Base-by-base conservation (phyloP, 2,888 invertebrate species). In the Heterodera filipjevi region DNA sequence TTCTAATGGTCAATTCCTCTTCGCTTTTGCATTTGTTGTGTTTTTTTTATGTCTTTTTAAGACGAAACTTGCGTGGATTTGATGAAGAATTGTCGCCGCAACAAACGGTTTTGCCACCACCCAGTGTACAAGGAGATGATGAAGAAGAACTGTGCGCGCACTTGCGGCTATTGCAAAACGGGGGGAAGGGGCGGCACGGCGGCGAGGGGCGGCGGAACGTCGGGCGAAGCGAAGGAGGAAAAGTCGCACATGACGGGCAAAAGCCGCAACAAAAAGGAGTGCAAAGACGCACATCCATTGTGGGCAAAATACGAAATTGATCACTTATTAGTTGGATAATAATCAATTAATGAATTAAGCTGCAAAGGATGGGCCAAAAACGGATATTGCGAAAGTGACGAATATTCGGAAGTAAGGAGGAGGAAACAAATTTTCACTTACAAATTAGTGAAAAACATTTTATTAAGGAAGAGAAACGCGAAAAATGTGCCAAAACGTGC, bases 21-120 rank as follows among this genome's bases (percentile, higher is more conserved):
- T n/a, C n/a, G n/a, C n/a, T n/a, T n/a, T n/a, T n/a, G n/a, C n/a
- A n/a, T n/a, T n/a, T n/a, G n/a, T n/a, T n/a, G n/a, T n/a, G n/a
- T n/a, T n/a, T n/a, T n/a, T n/a, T n/a, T 6, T 16, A 3, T 30
- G 33, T 19, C 16, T 14, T 35, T 75, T 49, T 19, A 66, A 46
- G 46, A 59, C 74, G 70, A 80, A 49, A 78, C 77, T n/a, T 82
- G 81, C 64, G 74, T 84, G 30, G 82, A 82, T 68, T 44, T 84
- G 72, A 82, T 83, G 84, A 82, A 82, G 70, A 84, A 82, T 70
- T 82, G 82, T 39, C 79, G 77, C 39, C 71, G 81, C 44, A 82
- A 82, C 74, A 82, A 82, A 71, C 84, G 84, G 73, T 82, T 82
- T 68, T 82, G 82, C 71, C 84, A 82, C 68, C 82, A 82, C 64